Percentiles rank a stretch among this genome's conserved stretches.
phyloP scores from a whole-genome alignment of 2,888 invertebrate genomes.

The Yponomeuta malinellus region DNA sequence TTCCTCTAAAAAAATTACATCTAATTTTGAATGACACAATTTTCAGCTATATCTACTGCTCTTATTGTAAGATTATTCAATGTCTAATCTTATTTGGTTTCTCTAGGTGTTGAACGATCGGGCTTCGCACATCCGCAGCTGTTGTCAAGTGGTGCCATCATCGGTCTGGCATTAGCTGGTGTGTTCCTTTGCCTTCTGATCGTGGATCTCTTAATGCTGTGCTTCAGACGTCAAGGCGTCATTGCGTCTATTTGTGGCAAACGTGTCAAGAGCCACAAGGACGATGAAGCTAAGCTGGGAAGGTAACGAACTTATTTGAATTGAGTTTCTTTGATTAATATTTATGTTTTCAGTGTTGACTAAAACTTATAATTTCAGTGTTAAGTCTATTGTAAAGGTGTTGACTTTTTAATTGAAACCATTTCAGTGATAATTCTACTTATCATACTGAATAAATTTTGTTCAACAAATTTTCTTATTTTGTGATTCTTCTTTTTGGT shows the following conservation, averaged over 20 bases:
- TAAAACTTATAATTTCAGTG: no score
- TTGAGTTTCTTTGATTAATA: not conserved
- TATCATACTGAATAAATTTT: no score
- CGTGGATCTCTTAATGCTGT: constrained; percentile 89
- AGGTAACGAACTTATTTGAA: constrained; percentile 74
- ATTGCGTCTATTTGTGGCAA: constrained; percentile 82
- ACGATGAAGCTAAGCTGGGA: constrained; percentile 89
- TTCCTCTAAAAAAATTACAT: not conserved
- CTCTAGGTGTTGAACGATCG: constrained; percentile 63
- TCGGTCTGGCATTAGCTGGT: constrained; percentile 89
- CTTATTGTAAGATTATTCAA: constrained; percentile 26
- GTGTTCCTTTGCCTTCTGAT: constrained; percentile 87
- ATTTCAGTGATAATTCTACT: no score
- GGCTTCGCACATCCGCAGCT: constrained; percentile 69
- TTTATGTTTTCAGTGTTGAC: no score
- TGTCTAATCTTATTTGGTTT: constrained; percentile 29
- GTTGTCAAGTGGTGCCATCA: constrained; percentile 84
- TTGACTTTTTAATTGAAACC: no score
- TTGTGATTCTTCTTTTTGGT: no score
- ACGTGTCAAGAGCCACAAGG: constrained; percentile 81
- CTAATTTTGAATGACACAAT: not conserved
- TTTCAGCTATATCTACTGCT: constrained; percentile 46
- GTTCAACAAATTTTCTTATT: no score
- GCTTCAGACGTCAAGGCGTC: constrained; percentile 79
- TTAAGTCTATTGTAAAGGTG: no score